Conservation (phyloP, 2,797 vertebrate species). For the Simalia tracyae region DNA sequence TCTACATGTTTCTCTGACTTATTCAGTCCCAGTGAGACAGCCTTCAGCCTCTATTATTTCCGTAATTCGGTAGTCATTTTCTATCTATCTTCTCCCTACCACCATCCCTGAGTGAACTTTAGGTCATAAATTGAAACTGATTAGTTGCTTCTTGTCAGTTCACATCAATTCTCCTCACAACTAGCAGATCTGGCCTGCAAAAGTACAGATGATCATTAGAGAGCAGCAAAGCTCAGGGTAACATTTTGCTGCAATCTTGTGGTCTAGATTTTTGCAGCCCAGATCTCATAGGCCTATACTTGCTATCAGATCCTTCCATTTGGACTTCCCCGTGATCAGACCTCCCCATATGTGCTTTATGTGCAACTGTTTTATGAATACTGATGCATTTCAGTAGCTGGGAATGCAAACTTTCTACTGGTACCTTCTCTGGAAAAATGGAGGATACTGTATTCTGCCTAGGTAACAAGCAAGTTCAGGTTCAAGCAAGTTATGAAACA, state of each 20-base stretch:
- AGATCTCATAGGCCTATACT: neutral
- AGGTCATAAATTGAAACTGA: neutral
- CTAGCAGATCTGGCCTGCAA: neutral
- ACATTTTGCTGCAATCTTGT: neutral
- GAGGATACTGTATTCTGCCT: neutral
- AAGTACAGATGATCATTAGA: neutral
- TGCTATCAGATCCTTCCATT: neutral
- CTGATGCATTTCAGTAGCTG: neutral
- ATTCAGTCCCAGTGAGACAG: neutral
- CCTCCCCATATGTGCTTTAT: neutral
- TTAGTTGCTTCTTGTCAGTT: neutral
- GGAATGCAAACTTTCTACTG: neutral
- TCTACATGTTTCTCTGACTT: neutral
- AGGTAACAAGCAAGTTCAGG: neutral
- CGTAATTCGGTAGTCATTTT: neutral
- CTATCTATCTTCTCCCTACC: neutral
- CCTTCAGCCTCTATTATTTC: neutral
- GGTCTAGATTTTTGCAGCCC: neutral
- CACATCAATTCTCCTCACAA: neutral
- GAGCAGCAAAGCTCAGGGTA: neutral
- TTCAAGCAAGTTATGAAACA: too few species aligned
- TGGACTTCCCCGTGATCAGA: neutral
- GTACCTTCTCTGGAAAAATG: neutral
- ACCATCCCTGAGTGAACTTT: neutral
- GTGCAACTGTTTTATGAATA: neutral